Conservation (phyloP, 2,888 invertebrate genomes). For the Rhagium mordax region DNA sequence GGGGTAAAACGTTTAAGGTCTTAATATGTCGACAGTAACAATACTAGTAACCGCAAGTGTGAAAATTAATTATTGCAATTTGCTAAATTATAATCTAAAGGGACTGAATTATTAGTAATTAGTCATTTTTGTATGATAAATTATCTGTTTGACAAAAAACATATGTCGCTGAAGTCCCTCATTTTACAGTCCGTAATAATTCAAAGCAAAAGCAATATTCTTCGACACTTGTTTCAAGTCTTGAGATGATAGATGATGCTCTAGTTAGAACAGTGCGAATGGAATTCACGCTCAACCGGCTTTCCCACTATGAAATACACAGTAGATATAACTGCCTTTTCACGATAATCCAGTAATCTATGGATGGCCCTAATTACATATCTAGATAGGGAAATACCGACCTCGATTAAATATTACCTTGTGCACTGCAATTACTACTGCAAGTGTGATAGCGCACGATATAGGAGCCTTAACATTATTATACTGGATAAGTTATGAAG, state of each 20-base stretch:
- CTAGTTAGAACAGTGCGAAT: background rate
- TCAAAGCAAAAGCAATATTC: background rate
- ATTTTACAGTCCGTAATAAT: background rate
- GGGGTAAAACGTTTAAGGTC: no score
- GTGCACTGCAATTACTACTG: constrained; percentile 50
- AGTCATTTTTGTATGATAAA: background rate
- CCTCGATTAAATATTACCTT: constrained; percentile 56
- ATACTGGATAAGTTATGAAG: background rate
- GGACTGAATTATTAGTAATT: no score
- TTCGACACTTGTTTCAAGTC: constrained; percentile 11
- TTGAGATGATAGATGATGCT: background rate
- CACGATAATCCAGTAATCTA: constrained; percentile 58
- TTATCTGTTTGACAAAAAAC: background rate
- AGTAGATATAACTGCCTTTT: constrained; percentile 53
- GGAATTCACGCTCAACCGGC: constrained; percentile 1
- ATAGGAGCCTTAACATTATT: background rate
- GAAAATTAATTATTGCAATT: no score
- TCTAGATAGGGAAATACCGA: constrained; percentile 55
- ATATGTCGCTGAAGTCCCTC: background rate
- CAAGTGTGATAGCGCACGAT: constrained; percentile 45
- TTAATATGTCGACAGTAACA: no score
- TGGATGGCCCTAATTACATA: constrained; percentile 56
- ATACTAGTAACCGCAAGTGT: no score
- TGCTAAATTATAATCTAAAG: no score
- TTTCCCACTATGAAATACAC: constrained; percentile 32